Evolutionary conservation across 1,140 invertebrate species (phyloP).

Genomic region (Catajapyx aquilonaris): DNA sequence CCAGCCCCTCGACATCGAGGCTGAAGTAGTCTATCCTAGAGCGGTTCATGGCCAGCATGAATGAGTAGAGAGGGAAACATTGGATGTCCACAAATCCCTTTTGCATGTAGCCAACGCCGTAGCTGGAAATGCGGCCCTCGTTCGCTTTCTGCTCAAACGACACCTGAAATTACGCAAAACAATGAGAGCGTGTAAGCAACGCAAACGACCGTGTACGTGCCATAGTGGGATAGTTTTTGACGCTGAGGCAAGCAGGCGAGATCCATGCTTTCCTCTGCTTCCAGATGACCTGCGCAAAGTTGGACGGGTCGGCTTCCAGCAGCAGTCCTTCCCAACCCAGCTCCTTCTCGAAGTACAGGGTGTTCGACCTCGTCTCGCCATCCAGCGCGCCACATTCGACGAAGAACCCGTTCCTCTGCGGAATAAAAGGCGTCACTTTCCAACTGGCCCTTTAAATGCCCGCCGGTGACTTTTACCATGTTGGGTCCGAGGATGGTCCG

Average conservation of each 20-base stretch:
- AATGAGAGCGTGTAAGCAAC: no score
- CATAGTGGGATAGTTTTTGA: slow-evolving; percentile 19
- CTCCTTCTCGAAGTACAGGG: slow-evolving; percentile 23
- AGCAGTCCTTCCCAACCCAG: slow-evolving; percentile 24
- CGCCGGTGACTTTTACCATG: slow-evolving; percentile 11
- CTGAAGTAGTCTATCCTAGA: no score
- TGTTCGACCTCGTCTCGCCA: slow-evolving; percentile 28
- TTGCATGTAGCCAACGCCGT: slow-evolving; percentile 4
- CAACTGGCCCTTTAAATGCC: slow-evolving; percentile 1
- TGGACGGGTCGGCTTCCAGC: slow-evolving; percentile 28
- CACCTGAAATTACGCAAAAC: no score
- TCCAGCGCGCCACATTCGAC: slow-evolving; percentile 29
- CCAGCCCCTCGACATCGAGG: no score
- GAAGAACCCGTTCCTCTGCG: slow-evolving; percentile 26
- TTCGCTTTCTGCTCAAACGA: slow-evolving; percentile 13
- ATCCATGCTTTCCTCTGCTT: slow-evolving; percentile 23
- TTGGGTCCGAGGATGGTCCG: slow-evolving; percentile 17
- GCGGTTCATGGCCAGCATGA: slow-evolving; percentile 25
- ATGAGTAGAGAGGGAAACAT: slow-evolving; percentile 28
- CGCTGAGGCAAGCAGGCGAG: slow-evolving; percentile 23
- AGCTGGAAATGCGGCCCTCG: slow-evolving; percentile 10
- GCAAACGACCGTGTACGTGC: no score
- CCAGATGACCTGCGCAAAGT: slow-evolving; percentile 21
- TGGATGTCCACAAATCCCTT: slow-evolving; percentile 20
- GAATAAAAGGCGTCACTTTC: slow-evolving; percentile 6